Evolutionary conservation across 1,140 invertebrate species (phyloP).

Genomic region (Drosophila busckii): DNA sequence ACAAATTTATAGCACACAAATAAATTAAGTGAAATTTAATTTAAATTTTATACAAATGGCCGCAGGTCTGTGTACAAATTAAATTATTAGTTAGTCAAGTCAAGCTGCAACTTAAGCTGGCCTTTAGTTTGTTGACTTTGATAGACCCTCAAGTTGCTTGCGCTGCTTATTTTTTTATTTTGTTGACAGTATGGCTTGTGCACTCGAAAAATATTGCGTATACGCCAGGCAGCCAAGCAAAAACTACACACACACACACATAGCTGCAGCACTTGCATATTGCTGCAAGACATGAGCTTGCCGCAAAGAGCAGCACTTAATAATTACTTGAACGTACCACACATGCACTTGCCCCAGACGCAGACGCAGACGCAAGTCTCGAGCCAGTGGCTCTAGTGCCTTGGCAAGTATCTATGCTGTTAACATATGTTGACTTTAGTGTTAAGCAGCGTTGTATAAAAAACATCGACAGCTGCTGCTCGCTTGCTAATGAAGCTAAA

Average conservation of each 20-base stretch:
- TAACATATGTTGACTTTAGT: conserved; percentile 65
- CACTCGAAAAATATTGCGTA: conserved; percentile 68
- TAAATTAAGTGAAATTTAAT: conserved; percentile 77
- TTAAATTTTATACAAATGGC: conserved; percentile 59
- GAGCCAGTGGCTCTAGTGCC: conserved; percentile 3
- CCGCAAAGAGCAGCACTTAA: conserved; percentile 69
- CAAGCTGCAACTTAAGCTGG: conserved; percentile 40
- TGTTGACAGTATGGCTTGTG: conserved; percentile 73
- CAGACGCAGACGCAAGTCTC: conserved; percentile 15
- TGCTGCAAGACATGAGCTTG: conserved; percentile 34
- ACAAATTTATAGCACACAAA: conserved; percentile 69
- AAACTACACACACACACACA: conserved; percentile 17
- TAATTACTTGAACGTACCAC: conserved; percentile 76
- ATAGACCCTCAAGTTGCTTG: conserved; percentile 77
- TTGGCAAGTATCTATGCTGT: conserved; percentile 24
- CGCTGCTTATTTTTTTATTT: too few species aligned
- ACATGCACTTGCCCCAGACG: too few species aligned
- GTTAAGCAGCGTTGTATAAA: conserved; percentile 58
- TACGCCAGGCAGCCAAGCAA: conserved; percentile 35
- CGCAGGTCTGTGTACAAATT: conserved; percentile 58
- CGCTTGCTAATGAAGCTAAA: conserved; percentile 34
- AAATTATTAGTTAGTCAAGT: conserved; percentile 54
- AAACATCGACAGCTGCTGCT: conserved; percentile 3
- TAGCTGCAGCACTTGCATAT: conserved; percentile 32
- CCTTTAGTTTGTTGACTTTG: conserved; percentile 65